Evolutionary conservation across 1,140 invertebrate genomes (phyloP).

Genomic region (Bombus pascuorum): DNA sequence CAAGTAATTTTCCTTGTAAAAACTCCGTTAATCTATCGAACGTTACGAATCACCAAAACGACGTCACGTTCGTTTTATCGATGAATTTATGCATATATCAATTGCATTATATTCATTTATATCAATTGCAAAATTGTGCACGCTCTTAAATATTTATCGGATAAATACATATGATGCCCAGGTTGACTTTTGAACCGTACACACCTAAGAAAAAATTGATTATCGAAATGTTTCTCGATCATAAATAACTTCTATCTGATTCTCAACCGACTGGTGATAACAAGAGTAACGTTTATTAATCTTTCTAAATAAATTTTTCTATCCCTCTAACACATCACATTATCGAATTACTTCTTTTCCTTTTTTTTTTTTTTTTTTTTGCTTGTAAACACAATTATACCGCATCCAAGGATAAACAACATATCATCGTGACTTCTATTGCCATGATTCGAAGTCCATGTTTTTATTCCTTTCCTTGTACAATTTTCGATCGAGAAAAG

Average conservation of each 20-base stretch:
- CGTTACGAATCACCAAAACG: background rate
- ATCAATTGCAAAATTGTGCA: background rate
- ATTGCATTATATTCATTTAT: background rate
- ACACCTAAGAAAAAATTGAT: background rate
- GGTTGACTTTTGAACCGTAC: background rate
- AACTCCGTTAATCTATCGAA: background rate
- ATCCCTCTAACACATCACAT: background rate
- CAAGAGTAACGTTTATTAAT: background rate
- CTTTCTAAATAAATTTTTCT: background rate
- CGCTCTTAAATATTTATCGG: background rate
- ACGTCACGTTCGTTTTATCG: background rate
- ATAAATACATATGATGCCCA: background rate
- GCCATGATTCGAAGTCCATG: background rate
- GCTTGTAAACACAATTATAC: background rate
- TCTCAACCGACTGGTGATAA: background rate
- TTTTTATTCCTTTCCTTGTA: background rate
- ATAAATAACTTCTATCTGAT: background rate
- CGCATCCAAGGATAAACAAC: background rate
- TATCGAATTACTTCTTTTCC: no score
- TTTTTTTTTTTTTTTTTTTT: no score
- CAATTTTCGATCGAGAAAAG: constrained; percentile 9
- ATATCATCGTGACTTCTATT: background rate
- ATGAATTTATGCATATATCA: background rate
- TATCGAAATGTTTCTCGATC: background rate
- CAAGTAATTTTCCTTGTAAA: constrained; percentile 8